Evolutionary conservation across 2,113 vertebrate genomes (phyloP), one percentile per base, ranked within the genome.

Genomic region (Semnornis frantzii): DNA sequence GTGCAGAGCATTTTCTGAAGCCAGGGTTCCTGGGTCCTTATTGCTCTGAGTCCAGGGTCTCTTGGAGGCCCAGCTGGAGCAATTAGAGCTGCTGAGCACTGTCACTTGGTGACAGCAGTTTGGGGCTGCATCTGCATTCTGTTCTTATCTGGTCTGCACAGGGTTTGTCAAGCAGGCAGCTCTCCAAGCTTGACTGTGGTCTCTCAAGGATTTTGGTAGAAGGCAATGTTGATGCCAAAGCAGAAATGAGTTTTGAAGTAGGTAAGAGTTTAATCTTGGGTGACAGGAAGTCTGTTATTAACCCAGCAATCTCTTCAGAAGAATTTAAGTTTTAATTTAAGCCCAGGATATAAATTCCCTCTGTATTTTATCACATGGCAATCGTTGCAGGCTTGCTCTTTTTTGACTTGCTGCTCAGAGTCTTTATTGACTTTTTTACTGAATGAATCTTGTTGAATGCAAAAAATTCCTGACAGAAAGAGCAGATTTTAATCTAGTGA

Each of bases 281-380:
- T 89, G 84, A 93, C 76, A 74, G 80, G 50, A 92, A 93, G 82
- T 89, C 91, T 90, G 39, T 94, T 89, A 78, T 91, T 95, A 82
- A 92, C 95, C 65, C n/a, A 65, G 31, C 46, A 65, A 28, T 91
- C 65, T 87, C 85, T 89, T 88, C 55, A 75, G 52, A 91, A 90
- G 82, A 87, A 58, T 76, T 75, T 57, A 87, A 63, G 57, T 73
- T 92, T 44, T 87, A 87, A 94, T 85, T 90, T 84, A 90, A 95
- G 21, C 44, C 50, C 28, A 74, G 60, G 42, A 25, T 93, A 68
- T 69, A 81, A 92, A 89, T 73, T 70, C 59, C 52, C n/a, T 50
- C 23, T 83, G 25, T 80, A 74, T 94, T 94, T 83, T 96, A 72
- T 95, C 79, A 60, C n/a, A 39, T 62, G 19, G 39, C 94, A 81